These are phyloP conservation scores for Drosophila mercatorum DNA, from an alignment of 2,888 invertebrate genomes.

Conservation along the genomic window DNA sequence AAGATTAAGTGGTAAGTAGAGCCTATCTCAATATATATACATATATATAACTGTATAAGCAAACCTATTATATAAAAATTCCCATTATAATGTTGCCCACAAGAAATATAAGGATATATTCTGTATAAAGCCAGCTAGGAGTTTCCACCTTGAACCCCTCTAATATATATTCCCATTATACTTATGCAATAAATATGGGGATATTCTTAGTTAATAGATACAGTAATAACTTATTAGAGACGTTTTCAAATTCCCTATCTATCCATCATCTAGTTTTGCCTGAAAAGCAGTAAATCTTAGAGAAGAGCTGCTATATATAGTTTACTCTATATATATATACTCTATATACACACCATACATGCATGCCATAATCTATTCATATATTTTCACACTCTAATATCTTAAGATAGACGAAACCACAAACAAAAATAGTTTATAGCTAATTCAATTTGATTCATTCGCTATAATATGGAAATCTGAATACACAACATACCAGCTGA, in stretches of 20 bases:
- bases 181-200: neutral
- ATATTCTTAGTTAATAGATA: neutral
- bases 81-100: slow-evolving; percentile 2
- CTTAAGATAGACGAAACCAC: neutral
- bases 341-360: neutral
- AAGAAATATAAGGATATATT: neutral
- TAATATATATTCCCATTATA: neutral
- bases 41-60: neutral
- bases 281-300: neutral
- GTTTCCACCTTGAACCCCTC: neutral
- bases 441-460: slow-evolving; percentile 1
- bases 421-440: neutral
- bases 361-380: neutral
- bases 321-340: neutral
- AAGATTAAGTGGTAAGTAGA: slow-evolving; percentile 93
- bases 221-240: too few species aligned
- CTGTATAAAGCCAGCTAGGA: neutral
- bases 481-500: neutral
- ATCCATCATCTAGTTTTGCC: neutral
- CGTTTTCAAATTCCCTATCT: too few species aligned
- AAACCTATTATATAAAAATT: neutral
- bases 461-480: neutral
- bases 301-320: neutral
- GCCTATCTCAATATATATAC: slow-evolving; percentile 18
- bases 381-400: neutral